A percentile compares a stretch with the other conserved stretches of the same genome.
Conservation (phyloP, 2,113 vertebrate species). For the Saccopteryx leptura region DNA sequence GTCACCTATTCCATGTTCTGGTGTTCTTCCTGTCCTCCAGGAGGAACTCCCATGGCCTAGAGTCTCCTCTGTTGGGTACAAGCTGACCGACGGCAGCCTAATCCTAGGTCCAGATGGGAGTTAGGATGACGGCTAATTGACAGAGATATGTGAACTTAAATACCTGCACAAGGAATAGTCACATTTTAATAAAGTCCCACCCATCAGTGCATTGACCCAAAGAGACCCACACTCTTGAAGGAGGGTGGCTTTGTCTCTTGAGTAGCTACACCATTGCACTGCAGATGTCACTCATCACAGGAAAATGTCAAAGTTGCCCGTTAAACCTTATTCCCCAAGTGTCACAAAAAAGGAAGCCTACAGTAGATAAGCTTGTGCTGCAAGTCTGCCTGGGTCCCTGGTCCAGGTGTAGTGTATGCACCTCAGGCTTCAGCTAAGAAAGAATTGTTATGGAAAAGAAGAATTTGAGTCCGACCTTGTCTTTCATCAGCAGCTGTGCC, state of each 20-base stretch:
- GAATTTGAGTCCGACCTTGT: fast-evolving
- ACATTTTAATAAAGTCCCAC: background rate
- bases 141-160: background rate
- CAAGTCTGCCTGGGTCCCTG: background rate
- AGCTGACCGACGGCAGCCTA: background rate
- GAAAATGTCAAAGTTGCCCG: background rate
- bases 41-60: fast-evolving
- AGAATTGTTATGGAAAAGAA: background rate
- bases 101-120: background rate
- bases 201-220: background rate
- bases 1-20: fast-evolving
- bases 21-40: too few relatives aligned
- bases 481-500: background rate
- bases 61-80: background rate
- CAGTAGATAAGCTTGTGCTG: fast-evolving
- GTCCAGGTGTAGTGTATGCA: fast-evolving
- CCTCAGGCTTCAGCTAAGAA: background rate
- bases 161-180: background rate
- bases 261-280: fast-evolving
- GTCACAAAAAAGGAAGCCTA: background rate
- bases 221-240: background rate
- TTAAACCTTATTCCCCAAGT: background rate
- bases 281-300: fast-evolving
- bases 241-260: background rate
- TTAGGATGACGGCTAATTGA: fast-evolving